Base-by-base conservation (phyloP, 1,140 invertebrate genomes). In the Mycetomoellerius zeteki region DNA sequence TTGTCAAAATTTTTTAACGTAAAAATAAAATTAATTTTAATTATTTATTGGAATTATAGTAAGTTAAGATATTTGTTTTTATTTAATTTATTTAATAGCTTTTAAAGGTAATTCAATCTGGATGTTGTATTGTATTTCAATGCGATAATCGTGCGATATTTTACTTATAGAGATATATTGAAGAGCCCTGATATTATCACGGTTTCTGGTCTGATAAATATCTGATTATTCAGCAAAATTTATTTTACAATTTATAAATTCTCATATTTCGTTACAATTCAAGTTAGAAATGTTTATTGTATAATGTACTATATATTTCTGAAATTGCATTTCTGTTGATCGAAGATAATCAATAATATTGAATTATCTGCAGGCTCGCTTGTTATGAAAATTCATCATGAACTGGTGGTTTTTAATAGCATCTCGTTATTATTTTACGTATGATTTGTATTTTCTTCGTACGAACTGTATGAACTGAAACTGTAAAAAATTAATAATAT, bases 181-280 rank as follows among this genome's bases (percentile, higher is more conserved):
- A 62, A 30, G 14, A 62, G 27, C 14, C 19, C 8, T 65, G 27
- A 65, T 65, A 37, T 65, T 33, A 65, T 27, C 24, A 64, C 0
- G 0, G 7, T 65, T 65, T 65, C 30, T 2, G 54, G 19, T 33
- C 7, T n/a, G 7, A 65, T 30, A 33, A 65, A 37, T 65, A 37
- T 65, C 19, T 65, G 30, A 10, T 6, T 8, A 65, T 33, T 65
- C 37, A 43, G 19, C 19, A n/a, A 24, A 33, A 33, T 37, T 65
- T 65, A 65, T n/a, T 65, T 37, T 65, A 37, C 19, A 65, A 65
- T 65, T 33, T 65, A 65, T 14, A 37, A n/a, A 33, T 65, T 37
- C 7, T n/a, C 2, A 65, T 65, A 19, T 65, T 65, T 37, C 6
- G 3, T n/a, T n/a, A n/a, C n/a, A n/a, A n/a, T n/a, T n/a, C n/a